Evolutionary conservation across 2,888 invertebrate species (phyloP).

Genomic region (Oscheius onirici): DNA sequence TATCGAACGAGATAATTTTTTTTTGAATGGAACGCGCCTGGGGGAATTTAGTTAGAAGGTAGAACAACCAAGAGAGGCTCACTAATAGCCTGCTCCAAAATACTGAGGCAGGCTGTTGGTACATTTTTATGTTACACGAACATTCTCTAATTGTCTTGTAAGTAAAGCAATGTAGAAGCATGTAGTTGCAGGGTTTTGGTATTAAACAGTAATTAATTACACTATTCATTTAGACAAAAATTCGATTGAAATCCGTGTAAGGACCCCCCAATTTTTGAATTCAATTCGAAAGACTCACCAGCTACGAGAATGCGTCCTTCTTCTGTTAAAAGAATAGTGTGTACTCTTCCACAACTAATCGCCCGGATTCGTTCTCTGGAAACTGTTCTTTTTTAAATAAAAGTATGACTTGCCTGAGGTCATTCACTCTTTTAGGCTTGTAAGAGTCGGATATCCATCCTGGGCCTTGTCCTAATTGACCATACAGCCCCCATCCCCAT

Average conservation of each 20-base stretch:
- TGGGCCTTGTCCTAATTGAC: constrained; percentile 59
- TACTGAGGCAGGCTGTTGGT: too few species aligned
- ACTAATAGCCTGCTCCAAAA: too few species aligned
- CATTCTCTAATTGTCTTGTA: too few species aligned
- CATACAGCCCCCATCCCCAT: constrained; percentile 67
- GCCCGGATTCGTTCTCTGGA: constrained; percentile 31
- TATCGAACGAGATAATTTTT: too few species aligned
- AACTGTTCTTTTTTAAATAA: background rate
- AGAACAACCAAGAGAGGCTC: too few species aligned
- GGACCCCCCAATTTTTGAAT: background rate
- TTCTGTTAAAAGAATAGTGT: constrained; percentile 48
- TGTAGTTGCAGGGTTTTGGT: too few species aligned
- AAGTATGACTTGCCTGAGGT: constrained; percentile 30
- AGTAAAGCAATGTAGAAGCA: too few species aligned
- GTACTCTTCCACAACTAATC: constrained; percentile 53
- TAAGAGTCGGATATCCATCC: constrained; percentile 9
- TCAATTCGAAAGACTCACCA: constrained; percentile 4
- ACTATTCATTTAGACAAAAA: too few species aligned
- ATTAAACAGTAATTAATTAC: too few species aligned
- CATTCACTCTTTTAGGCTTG: constrained; percentile 41
- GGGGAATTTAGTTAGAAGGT: too few species aligned
- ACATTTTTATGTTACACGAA: too few species aligned
- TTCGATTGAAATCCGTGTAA: background rate
- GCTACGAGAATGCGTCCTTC: constrained; percentile 40
- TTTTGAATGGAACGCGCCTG: too few species aligned